Evolutionary conservation across 2,113 vertebrate species (phyloP).

Genomic region (Dasypus novemcinctus): DNA sequence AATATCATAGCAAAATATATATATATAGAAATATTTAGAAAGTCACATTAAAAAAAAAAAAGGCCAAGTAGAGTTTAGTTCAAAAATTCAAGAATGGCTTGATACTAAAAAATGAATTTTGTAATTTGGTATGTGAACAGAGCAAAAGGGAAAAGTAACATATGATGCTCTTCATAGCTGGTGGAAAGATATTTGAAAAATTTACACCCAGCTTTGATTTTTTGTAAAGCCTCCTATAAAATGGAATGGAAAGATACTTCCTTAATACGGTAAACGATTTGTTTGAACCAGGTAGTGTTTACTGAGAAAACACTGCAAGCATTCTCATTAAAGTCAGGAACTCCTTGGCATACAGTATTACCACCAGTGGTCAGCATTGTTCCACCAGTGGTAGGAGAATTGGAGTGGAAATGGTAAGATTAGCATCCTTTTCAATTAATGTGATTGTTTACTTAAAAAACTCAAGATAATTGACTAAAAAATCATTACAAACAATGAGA

Average conservation of each 20-base stretch:
- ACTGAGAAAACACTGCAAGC: neutral
- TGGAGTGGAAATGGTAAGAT: neutral
- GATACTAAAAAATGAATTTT: slow-evolving; percentile 14
- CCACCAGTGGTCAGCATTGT: neutral
- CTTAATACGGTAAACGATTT: neutral
- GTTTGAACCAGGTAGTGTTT: neutral
- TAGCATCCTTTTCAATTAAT: neutral
- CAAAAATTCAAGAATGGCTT: neutral
- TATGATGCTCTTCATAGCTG: neutral
- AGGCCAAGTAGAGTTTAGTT: neutral
- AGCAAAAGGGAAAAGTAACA: neutral
- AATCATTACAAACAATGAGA: neutral
- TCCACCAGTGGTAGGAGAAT: neutral
- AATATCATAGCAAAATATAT: neutral
- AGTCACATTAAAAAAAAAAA: neutral
- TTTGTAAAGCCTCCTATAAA: neutral
- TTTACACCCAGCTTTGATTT: neutral
- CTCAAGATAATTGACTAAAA: neutral
- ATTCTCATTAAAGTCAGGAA: neutral
- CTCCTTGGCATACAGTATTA: neutral
- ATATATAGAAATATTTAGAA: neutral
- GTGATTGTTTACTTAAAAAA: neutral
- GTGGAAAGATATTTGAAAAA: slow-evolving; percentile 27
- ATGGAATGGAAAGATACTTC: neutral
- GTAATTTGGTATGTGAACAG: neutral